These are phyloP conservation scores for Pycnonotus jocosus DNA, from an alignment of 2,113 vertebrate species.

Conservation along the genomic window DNA sequence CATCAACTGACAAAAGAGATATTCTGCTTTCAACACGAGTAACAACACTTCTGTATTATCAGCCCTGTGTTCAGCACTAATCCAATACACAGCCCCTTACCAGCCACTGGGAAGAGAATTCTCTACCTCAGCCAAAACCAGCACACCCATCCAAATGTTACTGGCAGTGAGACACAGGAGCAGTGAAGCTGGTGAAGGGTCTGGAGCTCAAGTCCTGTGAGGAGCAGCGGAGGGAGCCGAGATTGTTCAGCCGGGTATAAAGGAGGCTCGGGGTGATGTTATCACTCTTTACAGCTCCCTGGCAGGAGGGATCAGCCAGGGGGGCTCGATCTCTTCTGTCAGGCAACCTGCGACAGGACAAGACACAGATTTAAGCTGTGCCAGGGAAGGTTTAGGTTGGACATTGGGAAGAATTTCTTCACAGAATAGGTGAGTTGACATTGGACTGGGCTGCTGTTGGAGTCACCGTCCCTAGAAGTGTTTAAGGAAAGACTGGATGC, in stretches of 20 bases:
- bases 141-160: not conserved
- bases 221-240: not conserved
- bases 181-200: not conserved
- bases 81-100: too few species aligned
- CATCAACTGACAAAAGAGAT: not conserved
- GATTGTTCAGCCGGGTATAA: fast-evolving
- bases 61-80: not conserved
- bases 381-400: not conserved
- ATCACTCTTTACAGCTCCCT: fast-evolving
- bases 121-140: not conserved
- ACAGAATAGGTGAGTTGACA: not conserved
- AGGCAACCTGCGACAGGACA: fast-evolving
- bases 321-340: too few species aligned
- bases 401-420: not conserved
- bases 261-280: not conserved
- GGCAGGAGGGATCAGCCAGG: not conserved
- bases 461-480: not conserved
- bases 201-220: not conserved
- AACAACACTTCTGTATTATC: not conserved
- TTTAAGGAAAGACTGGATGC: not conserved
- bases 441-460: not conserved
- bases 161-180: not conserved
- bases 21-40: not conserved
- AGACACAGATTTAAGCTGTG: not conserved
- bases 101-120: not conserved